Base-by-base conservation (phyloP, 2,888 invertebrate genomes). In the Epinotia nisella region DNA sequence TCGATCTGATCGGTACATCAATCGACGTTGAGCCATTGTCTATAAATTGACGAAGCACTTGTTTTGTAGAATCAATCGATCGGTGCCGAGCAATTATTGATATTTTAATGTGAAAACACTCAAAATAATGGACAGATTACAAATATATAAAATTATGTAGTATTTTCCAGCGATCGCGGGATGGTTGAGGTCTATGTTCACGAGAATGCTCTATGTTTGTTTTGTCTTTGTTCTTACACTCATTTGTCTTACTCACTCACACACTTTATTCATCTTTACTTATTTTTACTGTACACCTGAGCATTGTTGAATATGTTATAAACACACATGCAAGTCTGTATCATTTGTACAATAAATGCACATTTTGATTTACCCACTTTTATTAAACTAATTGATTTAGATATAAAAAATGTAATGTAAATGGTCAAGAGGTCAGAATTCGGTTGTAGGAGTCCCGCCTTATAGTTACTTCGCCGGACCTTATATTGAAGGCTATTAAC, bases 151-250 rank as follows among this genome's bases (percentile, higher is more conserved):
- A 1, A 11, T 39, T 3, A 75, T 71, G 56, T 80, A 83, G 84
- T 83, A 83, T 81, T 85, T 85, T 82, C 71, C 82, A 76, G 82
- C 81, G 79, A 77, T 76, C 79, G 78, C 79, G 80, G 84, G 78
- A 78, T 75, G 78, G 87, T 86, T 84, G 83, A 80, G 78, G 84
- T 81, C 81, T 81, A 78, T 82, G 81, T 84, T 82, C 82, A 82
- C 76, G 76, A 86, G 80, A 79, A 81, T 86, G 82, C 76, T 53
- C 71, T 79, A 67, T 85, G 83, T 88, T 85, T 86, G 88, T 90
- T 91, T 90, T 90, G 89, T 90, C 88, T 90, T 88, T 87, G 86
- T 86, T 80, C 74, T 75, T 77, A 77, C 53, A 60, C 29, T 60
- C 66, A 64, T 75, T 60, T 65, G 24, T 68, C 35, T 72, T 61